Conservation (phyloP, 2,888 invertebrate species). For the Caenorhabditis sulstoni region DNA sequence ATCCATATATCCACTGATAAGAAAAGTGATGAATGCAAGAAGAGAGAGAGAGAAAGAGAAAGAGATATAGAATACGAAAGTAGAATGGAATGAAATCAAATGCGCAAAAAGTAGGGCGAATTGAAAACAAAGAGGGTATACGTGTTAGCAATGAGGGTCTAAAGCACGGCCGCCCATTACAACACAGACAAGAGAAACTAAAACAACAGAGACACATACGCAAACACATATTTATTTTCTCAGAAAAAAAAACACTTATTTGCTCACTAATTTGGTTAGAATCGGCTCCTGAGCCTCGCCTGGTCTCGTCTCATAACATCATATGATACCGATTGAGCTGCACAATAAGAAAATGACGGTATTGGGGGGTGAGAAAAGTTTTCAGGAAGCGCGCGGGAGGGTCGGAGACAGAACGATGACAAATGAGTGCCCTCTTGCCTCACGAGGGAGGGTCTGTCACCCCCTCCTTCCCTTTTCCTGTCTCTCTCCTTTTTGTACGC, state of each 20-base stretch:
- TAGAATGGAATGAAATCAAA: not conserved
- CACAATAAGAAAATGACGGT: not conserved
- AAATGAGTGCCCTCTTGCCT: constrained; percentile 13
- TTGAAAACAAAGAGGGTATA: not conserved
- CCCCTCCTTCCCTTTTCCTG: not conserved
- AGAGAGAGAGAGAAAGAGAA: not conserved
- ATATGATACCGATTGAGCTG: not conserved
- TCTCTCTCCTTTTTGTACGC: constrained; percentile 15
- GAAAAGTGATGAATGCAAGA: not conserved
- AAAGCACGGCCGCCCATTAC: constrained; percentile 29
- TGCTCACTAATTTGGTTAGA: constrained; percentile 32
- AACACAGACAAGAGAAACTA: constrained; percentile 14
- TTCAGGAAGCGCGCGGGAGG: too few species aligned
- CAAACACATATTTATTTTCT: not conserved
- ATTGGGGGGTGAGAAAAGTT: not conserved
- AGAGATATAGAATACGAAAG: not conserved
- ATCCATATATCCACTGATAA: not conserved
- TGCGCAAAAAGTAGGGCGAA: constrained; percentile 15
- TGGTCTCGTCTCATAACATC: not conserved
- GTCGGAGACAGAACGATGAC: not conserved
- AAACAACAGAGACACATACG: constrained; percentile 5
- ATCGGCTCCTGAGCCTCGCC: constrained; percentile 2
- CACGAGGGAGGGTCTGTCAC: not conserved
- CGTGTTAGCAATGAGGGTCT: not conserved
- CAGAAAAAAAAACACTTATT: constrained; percentile 15